phyloP scores from a whole-genome alignment of 2,113 vertebrate species.

The Chloropsis cyanopogon region DNA sequence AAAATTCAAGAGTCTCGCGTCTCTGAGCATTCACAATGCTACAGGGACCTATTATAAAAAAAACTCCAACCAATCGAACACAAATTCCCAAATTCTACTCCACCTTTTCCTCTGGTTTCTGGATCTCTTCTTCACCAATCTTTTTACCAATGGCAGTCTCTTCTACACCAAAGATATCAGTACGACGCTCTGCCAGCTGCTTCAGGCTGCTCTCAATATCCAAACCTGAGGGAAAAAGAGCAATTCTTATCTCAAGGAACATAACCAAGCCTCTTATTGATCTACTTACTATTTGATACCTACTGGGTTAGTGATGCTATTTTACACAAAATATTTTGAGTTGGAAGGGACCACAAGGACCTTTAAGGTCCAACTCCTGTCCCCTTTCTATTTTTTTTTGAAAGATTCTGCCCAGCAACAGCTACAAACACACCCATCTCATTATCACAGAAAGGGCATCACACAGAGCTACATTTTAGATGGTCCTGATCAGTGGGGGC shows the following conservation, averaged over 20 bases:
- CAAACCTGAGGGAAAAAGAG: constrained; percentile 72
- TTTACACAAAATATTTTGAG: neutral
- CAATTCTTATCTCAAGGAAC: neutral
- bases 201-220: constrained; percentile 99
- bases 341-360: neutral
- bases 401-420: neutral
- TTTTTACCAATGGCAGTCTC: constrained; percentile 98
- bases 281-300: neutral
- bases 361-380: neutral
- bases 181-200: constrained; percentile 97
- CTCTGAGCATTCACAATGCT: neutral
- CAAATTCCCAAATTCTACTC: neutral
- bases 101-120: constrained; percentile 99
- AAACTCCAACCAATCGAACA: too few species aligned
- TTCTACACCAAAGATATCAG: constrained; percentile 97
- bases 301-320: rapidly evolving
- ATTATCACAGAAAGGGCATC: neutral
- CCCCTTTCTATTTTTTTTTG: neutral
- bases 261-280: neutral
- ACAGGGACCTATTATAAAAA: neutral
- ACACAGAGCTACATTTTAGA: neutral
- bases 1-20: neutral
- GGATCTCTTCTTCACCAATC: constrained; percentile 98
- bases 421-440: neutral
- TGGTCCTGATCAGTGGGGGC: rapidly evolving